Base-by-base conservation (phyloP, 1,140 invertebrate species). In the Capitella teleta region DNA sequence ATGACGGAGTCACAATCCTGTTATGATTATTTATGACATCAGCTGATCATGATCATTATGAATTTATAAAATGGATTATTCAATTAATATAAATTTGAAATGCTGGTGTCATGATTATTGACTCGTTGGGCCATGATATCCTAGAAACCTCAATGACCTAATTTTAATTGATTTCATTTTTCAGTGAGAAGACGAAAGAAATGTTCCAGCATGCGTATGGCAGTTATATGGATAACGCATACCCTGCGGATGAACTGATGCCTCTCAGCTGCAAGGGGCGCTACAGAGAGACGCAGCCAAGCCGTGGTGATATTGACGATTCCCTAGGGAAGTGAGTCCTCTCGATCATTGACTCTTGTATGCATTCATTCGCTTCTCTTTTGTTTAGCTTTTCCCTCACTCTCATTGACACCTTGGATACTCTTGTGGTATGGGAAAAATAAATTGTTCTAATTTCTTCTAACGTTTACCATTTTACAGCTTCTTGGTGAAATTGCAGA, bases 191-290 rank as follows among this genome's bases (percentile, higher is more conserved):
- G 74, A 82, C 89, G 12, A 76, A 86, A 38, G 85, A 89, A 61
- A 94, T 96, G 90, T 96, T 97, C 72, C 89, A 91, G 72, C 93
- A 97, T 80, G 92, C 87, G n/a, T 98, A 94, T 67, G 79, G 83
- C 62, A 85, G 87, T 19, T 98, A 98, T 60, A 96, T 97, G 90
- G 61, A 74, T 30, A 47, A 96, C 79, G 94, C 94, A 16, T 98
- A 89, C 77, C 94, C 94, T 51, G 92, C 92, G 24, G 94, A 98
- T 79, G 94, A 98, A 74, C 74, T 98, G 38, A 96, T 97, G 92
- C 94, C 94, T 2, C 75, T 98, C 23, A 91, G 85, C 66, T 98
- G 94, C 71, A 83, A 86, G 65, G 93, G 92, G 32, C 75, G 94
- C 46, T 94, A 83, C 69, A 74, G 92, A 58, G 74, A 70, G 10